These are phyloP conservation scores for Adelosebastes latens DNA, from an alignment of 2,797 vertebrate genomes.

Conservation along the genomic window DNA sequence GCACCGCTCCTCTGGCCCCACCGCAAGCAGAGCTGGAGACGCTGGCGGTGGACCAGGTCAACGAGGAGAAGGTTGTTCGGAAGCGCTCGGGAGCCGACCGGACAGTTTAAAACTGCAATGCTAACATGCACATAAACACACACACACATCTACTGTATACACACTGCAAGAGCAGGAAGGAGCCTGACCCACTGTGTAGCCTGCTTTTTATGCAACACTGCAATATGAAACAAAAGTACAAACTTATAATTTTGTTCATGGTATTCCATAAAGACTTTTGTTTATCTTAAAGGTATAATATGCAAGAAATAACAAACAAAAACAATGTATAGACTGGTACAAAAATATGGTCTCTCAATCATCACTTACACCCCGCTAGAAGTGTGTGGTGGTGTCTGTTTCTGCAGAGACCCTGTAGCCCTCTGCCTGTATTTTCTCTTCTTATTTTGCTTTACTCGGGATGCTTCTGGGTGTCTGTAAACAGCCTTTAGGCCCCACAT, in stretches of 20 bases:
- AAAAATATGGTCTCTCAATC: no score
- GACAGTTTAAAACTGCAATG: constrained; percentile 88
- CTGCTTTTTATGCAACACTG: constrained; percentile 82
- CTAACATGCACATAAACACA: constrained; percentile 25
- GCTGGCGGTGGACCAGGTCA: constrained; percentile 94
- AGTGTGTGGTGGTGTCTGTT: no score
- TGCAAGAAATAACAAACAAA: no score
- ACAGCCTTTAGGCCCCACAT: no score
- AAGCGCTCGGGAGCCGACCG: constrained; percentile 95
- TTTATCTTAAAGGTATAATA: constrained; percentile 30
- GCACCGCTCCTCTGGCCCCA: constrained; percentile 54
- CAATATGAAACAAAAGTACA: constrained; percentile 52
- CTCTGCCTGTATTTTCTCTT: no score
- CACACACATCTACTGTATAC: constrained; percentile 51
- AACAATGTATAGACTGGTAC: no score
- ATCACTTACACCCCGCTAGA: no score
- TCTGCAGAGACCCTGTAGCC: no score
- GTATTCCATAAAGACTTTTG: constrained; percentile 58
- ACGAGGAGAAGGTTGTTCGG: constrained; percentile 87
- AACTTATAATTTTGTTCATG: constrained; percentile 47
- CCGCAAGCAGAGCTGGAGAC: constrained; percentile 89
- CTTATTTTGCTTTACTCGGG: no score
- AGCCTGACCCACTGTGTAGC: constrained; percentile 76
- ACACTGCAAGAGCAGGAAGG: constrained; percentile 57
- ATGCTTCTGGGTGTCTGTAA: no score